A percentile compares a stretch with the other conserved stretches of the same genome.
phyloP scores from a whole-genome alignment of 2,113 vertebrate genomes.

The Litocranius walleri region DNA sequence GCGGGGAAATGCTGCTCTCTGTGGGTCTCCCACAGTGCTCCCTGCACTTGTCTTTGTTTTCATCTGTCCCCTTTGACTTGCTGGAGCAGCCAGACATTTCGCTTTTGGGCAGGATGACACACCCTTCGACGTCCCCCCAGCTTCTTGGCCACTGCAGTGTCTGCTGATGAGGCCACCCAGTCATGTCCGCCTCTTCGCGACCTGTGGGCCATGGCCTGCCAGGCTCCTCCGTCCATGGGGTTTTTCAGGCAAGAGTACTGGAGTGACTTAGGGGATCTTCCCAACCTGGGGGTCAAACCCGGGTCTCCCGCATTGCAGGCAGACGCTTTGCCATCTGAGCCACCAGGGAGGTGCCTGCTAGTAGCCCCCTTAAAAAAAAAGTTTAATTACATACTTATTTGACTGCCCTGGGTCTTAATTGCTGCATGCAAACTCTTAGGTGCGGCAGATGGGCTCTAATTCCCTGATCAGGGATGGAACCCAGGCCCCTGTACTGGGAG shows the following conservation, averaged over 20 bases:
- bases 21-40: fast-evolving
- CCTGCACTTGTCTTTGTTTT: fast-evolving
- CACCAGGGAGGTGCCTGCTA: not conserved
- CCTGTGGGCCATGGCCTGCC: not conserved
- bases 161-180: not conserved
- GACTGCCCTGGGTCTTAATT: not conserved
- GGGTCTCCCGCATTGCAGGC: not conserved
- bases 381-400: not conserved
- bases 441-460: not conserved
- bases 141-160: not conserved
- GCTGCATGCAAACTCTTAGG: not conserved
- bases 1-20: fast-evolving
- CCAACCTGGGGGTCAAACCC: not conserved
- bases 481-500: not conserved
- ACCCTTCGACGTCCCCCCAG: fast-evolving
- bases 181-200: not conserved
- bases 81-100: not conserved
- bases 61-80: fast-evolving
- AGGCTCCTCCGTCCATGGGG: not conserved
- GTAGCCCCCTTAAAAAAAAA: not conserved
- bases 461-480: not conserved
- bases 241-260: not conserved
- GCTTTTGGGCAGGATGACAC: not conserved
- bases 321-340: not conserved
- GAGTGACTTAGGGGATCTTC: not conserved